Evolutionary conservation across 2,113 vertebrate genomes (phyloP).

Genomic region (Limanda limanda): DNA sequence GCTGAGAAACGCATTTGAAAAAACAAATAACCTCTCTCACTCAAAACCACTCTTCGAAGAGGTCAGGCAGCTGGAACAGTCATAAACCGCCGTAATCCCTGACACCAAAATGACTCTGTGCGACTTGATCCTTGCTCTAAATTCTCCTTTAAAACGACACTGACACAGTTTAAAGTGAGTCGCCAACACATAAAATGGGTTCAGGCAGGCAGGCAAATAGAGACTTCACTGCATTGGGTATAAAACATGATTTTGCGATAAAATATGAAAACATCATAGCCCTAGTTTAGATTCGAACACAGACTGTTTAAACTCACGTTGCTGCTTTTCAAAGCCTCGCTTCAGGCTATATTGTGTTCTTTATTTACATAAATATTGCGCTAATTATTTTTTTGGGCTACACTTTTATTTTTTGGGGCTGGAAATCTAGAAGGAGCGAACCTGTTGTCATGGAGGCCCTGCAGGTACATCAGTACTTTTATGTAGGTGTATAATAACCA

Average conservation of each 20-base stretch:
- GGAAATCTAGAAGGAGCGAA: not conserved
- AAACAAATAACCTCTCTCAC: no score
- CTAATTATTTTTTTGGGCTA: constrained; percentile 4
- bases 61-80: not conserved
- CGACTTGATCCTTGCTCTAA: constrained; percentile 31
- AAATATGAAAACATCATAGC: not conserved
- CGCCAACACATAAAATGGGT: not conserved
- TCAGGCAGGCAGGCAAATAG: not conserved
- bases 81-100: not conserved
- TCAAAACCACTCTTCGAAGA: no score
- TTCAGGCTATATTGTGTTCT: not conserved
- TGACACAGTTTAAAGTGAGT: constrained; percentile 28
- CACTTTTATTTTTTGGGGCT: not conserved
- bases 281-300: not conserved
- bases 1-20: no score
- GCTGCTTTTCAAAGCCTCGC: not conserved
- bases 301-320: not conserved
- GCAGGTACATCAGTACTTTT: constrained; percentile 32
- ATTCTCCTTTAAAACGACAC: constrained; percentile 7
- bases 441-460: constrained; percentile 27
- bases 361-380: constrained; percentile 10
- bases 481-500: constrained; percentile 53
- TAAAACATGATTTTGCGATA: not conserved
- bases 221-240: not conserved
- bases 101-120: not conserved